Base-by-base conservation (phyloP, 2,888 invertebrate species). In the Agrotis exclamationis region DNA sequence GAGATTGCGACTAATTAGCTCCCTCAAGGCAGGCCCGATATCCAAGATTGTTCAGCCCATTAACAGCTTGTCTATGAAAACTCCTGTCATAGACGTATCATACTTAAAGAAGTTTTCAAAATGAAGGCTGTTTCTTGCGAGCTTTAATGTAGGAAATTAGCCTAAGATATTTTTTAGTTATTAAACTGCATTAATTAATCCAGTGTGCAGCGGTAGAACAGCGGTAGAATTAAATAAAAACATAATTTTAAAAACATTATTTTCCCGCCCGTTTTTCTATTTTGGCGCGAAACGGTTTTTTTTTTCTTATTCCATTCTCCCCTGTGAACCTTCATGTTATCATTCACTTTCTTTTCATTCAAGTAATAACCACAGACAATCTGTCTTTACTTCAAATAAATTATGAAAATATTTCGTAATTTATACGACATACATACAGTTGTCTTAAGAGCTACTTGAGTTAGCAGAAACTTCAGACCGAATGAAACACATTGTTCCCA, bases 1-100 rank as follows among this genome's bases (percentile, higher is more conserved):
- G 56, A 71, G 69, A 75, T 81, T 67, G 67, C 82, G 60, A 28
- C 9, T 62, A 81, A 81, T 71, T 67, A 71, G 60, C n/a, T 67
- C 57, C 18, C 56, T 33, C 24, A 53, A 53, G 53, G 53, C 51
- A 50, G 28, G 22, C 16, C 28, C 28, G 45, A 60, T 76, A 66
- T 75, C 65, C 39, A 69, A 57, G 45, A 57, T 66, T 57, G 56
- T 76, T 57, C 44, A 50, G 11, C 33, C 11, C 45, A 45, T 59
- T 60, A 59, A 45, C 57, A 33, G 20, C 47, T 74, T 62, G 54
- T 56, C 54, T 63, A 54, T 45, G n/a, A 33, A 50, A 39, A 56
- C 48, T 39, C 24, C 24, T 22, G 16, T 13, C n/a, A 48, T 44
- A 56, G 24, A 33, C n/a, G 11, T 2, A 11, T 11, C 11, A 0